phyloP scores from a whole-genome alignment of 2,113 vertebrate species.

The Genyomyrus donnyi region DNA sequence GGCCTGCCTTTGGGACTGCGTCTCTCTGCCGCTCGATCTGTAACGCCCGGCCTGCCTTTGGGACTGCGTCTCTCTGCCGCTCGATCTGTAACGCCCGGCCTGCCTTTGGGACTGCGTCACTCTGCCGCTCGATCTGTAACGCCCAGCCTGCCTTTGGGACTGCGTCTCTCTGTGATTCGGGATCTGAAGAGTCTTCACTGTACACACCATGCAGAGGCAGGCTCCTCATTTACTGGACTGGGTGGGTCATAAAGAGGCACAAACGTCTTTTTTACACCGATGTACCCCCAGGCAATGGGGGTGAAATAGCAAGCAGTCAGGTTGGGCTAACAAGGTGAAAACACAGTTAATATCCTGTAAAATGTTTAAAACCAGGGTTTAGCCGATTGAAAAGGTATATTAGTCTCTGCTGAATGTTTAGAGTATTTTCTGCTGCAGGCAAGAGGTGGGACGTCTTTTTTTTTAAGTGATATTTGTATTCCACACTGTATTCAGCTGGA shows the following conservation, averaged over 20 bases:
- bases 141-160: constrained; percentile 28
- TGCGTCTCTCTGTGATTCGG: constrained; percentile 20
- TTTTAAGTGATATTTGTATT: constrained; percentile 15
- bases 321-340: constrained; percentile 47
- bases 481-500: constrained; percentile 27
- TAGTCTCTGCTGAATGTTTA: constrained; percentile 15
- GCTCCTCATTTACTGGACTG: constrained; percentile 49
- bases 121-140: not conserved
- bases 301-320: constrained; percentile 30
- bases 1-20: constrained; percentile 14
- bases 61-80: constrained; percentile 15
- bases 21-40: not conserved
- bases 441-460: not conserved
- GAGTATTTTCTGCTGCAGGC: not conserved
- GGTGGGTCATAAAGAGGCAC: constrained; percentile 42
- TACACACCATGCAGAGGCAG: constrained; percentile 47
- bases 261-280: constrained; percentile 46
- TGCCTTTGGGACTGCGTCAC: constrained; percentile 17
- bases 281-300: constrained; percentile 29
- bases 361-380: constrained; percentile 36
- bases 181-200: constrained; percentile 38
- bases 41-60: constrained; percentile 20
- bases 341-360: constrained; percentile 46
- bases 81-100: not conserved
- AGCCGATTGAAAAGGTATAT: constrained; percentile 18